phyloP scores from a whole-genome alignment of 1,140 invertebrate genomes.

The Atta colombica region DNA sequence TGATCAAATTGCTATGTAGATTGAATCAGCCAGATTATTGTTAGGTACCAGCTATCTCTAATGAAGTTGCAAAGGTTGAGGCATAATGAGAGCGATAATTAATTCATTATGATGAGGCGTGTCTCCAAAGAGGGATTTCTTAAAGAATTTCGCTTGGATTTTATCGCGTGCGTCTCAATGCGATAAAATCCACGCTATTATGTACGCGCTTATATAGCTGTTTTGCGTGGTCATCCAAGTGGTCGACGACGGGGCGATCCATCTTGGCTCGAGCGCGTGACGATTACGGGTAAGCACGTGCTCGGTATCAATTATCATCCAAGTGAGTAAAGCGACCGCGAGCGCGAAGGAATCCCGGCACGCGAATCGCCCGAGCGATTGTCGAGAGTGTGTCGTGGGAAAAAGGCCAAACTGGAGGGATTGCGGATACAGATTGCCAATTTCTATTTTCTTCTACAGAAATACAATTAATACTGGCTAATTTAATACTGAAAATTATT shows the following conservation, averaged over 20 bases:
- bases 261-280: slow-evolving; percentile 68
- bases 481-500: no score
- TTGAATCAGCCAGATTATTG: background rate
- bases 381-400: background rate
- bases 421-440: no score
- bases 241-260: slow-evolving; percentile 20
- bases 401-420: background rate
- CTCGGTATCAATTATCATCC: slow-evolving; percentile 72
- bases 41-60: background rate
- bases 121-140: background rate
- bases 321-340: slow-evolving; percentile 54
- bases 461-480: no score
- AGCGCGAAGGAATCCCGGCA: slow-evolving; percentile 61
- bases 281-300: slow-evolving; percentile 69
- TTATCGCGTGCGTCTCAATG: slow-evolving; percentile 24
- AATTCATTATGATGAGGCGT: background rate
- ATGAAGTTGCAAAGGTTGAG: background rate
- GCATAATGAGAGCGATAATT: background rate
- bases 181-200: slow-evolving; percentile 26
- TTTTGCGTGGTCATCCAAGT: slow-evolving; percentile 55
- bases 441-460: no score
- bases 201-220: background rate
- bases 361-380: slow-evolving; percentile 50
- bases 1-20: background rate
- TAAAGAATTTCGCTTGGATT: background rate